Evolutionary conservation across 2,797 vertebrate species (phyloP).

Genomic region (Myotis vivesi): DNA sequence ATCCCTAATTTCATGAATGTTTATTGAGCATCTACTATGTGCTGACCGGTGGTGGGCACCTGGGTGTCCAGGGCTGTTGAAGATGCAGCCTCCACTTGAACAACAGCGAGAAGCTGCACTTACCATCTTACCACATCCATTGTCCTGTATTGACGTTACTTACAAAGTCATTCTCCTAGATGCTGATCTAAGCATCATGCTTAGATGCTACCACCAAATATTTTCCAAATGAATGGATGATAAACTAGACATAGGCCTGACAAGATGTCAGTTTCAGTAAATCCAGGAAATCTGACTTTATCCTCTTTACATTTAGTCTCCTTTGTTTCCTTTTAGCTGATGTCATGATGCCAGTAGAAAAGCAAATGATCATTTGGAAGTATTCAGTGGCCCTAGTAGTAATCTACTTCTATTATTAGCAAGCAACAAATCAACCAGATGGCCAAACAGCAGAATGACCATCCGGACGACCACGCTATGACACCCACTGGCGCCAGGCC

Average conservation of each 20-base stretch:
- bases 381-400: not conserved
- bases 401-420: not conserved
- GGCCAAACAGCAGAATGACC: no score
- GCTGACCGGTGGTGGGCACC: not conserved
- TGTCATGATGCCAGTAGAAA: not conserved
- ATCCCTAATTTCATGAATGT: not conserved
- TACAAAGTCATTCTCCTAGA: not conserved
- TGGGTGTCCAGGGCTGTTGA: not conserved
- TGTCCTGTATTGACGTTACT: not conserved
- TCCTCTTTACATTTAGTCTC: not conserved
- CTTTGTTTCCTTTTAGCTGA: not conserved
- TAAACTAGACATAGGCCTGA: not conserved
- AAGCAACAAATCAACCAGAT: not conserved
- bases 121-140: not conserved
- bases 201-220: not conserved
- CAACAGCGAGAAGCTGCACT: not conserved
- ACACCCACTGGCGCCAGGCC: no score
- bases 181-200: not conserved
- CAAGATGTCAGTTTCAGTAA: not conserved
- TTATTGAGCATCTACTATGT: not conserved
- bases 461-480: no score
- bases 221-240: not conserved
- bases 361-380: not conserved
- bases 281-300: not conserved
- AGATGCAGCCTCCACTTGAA: not conserved